Conservation (phyloP, 2,797 vertebrate genomes). For the Vultur gryphus region DNA sequence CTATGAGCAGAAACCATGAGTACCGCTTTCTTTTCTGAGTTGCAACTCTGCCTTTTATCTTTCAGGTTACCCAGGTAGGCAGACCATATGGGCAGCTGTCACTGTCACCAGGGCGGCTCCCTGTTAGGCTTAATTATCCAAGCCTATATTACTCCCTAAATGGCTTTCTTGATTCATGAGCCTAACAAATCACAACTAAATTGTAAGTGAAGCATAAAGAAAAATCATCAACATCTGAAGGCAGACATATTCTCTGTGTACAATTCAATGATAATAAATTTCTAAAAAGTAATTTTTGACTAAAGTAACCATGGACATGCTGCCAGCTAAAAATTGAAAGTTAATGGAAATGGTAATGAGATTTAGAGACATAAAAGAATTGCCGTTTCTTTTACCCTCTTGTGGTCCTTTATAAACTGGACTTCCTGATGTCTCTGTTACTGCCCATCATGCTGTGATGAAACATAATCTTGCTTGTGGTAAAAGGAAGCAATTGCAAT, state of each 20-base stretch:
- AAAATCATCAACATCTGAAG: neutral
- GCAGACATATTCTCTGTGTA: neutral
- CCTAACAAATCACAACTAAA: neutral
- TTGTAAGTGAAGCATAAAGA: neutral
- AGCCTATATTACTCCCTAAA: neutral
- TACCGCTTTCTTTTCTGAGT: neutral
- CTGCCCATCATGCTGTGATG: neutral
- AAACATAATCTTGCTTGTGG: neutral
- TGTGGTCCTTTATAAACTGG: neutral
- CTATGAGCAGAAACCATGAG: rapidly evolving
- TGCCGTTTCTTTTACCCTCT: neutral
- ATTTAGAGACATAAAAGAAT: neutral
- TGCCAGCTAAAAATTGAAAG: neutral
- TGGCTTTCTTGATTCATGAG: neutral
- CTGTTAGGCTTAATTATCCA: neutral
- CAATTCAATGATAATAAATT: neutral
- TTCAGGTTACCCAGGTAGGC: neutral
- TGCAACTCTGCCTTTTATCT: neutral
- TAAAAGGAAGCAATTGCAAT: neutral
- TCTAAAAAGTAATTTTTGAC: neutral
- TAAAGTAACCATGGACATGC: neutral
- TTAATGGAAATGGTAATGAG: neutral
- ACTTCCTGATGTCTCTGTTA: neutral
- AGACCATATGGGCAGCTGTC: neutral
- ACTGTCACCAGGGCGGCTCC: neutral